These are phyloP conservation scores for Episyrphus balteatus DNA, from an alignment of 1,140 invertebrate species.

Conservation along the genomic window DNA sequence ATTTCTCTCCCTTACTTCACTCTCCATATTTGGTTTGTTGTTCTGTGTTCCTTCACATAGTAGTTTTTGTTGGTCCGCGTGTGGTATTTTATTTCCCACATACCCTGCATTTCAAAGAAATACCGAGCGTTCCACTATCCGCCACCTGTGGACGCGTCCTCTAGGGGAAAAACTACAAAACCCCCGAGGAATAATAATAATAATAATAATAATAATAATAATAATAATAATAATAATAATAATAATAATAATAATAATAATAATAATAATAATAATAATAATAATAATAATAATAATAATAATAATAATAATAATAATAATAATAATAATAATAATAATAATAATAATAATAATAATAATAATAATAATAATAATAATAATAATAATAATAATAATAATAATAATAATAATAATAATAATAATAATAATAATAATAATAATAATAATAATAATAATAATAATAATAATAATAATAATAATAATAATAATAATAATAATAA, in stretches of 20 bases:
- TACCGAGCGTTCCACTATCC: too few relatives aligned
- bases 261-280: slow-evolving; percentile 2
- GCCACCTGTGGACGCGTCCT: too few relatives aligned
- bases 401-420: slow-evolving; percentile 2
- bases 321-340: slow-evolving; percentile 2
- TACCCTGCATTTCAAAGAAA: too few relatives aligned
- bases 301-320: slow-evolving; percentile 2
- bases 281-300: slow-evolving; percentile 2
- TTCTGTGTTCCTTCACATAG: too few relatives aligned
- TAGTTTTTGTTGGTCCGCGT: too few relatives aligned
- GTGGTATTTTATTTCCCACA: too few relatives aligned
- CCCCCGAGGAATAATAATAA: background rate
- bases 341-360: slow-evolving; percentile 2
- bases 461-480: slow-evolving; percentile 2
- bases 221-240: slow-evolving; percentile 2
- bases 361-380: slow-evolving; percentile 1
- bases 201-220: slow-evolving; percentile 2
- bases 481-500: slow-evolving; percentile 2
- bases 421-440: slow-evolving; percentile 1
- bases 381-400: slow-evolving; percentile 2
- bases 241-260: slow-evolving; percentile 2
- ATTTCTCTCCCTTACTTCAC: too few relatives aligned
- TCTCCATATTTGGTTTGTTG: too few relatives aligned
- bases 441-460: slow-evolving; percentile 2
- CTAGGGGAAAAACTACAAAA: too few relatives aligned